A percentile compares a stretch with the other conserved stretches of the same genome.
These are phyloP conservation scores for Batillaria attramentaria DNA, from an alignment of 1,140 invertebrate genomes.

Conservation along the genomic window DNA sequence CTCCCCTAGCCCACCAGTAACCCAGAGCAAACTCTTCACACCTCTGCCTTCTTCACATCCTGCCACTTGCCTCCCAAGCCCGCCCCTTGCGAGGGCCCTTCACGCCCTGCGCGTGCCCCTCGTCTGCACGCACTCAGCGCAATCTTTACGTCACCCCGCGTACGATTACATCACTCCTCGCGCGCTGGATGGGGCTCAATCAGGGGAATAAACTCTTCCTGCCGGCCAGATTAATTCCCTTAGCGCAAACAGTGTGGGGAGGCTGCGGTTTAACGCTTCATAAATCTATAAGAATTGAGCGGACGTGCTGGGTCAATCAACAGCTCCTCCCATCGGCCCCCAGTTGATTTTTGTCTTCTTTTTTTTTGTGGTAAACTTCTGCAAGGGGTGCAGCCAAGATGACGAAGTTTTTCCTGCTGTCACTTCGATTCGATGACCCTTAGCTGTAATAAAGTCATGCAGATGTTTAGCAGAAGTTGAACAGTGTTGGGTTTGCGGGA, in stretches of 20 bases:
- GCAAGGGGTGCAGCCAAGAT: no score
- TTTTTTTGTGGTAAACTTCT: no score
- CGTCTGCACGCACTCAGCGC: neutral
- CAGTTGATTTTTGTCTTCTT: no score
- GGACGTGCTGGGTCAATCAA: neutral
- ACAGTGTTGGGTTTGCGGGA: no score
- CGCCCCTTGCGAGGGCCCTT: neutral
- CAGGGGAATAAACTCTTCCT: slow-evolving; percentile 19
- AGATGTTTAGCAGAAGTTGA: no score
- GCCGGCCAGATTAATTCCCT: neutral
- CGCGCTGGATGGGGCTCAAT: slow-evolving; percentile 11
- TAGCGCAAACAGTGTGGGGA: neutral
- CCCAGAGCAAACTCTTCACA: slow-evolving; percentile 1
- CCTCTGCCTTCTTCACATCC: neutral
- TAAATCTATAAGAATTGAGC: slow-evolving; percentile 13
- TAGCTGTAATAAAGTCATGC: no score
- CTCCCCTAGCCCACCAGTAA: neutral
- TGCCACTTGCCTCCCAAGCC: neutral
- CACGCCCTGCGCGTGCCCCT: neutral
- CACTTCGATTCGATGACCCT: no score
- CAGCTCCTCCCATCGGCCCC: neutral
- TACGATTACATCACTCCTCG: slow-evolving; percentile 20
- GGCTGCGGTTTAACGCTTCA: slow-evolving; percentile 1
- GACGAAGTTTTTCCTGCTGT: no score
- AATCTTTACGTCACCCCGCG: neutral